These are phyloP conservation scores for Lanistes nyassanus DNA, from an alignment of 1,140 invertebrate genomes.

Conservation along the genomic window DNA sequence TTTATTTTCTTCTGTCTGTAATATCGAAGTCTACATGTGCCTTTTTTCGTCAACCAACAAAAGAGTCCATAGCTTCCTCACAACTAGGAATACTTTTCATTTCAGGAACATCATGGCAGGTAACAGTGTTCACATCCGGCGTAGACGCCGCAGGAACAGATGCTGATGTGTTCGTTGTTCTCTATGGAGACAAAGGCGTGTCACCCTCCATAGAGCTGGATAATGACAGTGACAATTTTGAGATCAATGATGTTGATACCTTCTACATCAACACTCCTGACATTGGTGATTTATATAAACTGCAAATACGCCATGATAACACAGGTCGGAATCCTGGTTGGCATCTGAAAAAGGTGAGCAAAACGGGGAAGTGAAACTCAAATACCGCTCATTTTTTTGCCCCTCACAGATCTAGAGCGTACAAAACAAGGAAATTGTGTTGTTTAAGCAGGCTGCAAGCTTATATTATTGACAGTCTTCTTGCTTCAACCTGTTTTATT, in stretches of 20 bases:
- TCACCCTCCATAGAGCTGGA: slow-evolving; percentile 58
- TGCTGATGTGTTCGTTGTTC: slow-evolving; percentile 57
- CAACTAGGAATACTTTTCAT: too few relatives aligned
- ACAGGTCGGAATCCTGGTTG: slow-evolving; percentile 56
- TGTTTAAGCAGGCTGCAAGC: background rate
- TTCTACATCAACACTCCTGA: slow-evolving; percentile 60
- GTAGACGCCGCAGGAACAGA: slow-evolving; percentile 61
- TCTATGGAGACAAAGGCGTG: slow-evolving; percentile 65
- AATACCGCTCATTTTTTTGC: too few relatives aligned
- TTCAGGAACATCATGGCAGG: slow-evolving; percentile 61
- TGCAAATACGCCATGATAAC: slow-evolving; percentile 66
- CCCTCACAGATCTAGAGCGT: too few relatives aligned
- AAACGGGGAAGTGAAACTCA: too few relatives aligned
- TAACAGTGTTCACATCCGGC: slow-evolving; percentile 60
- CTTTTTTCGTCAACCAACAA: too few relatives aligned
- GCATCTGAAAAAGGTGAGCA: slow-evolving; percentile 62
- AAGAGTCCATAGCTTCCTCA: too few relatives aligned
- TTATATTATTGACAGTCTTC: background rate
- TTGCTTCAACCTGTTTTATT: background rate
- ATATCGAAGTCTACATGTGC: too few relatives aligned
- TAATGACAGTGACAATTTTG: slow-evolving; percentile 64
- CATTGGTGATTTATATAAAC: slow-evolving; percentile 63
- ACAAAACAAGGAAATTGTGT: too few relatives aligned
- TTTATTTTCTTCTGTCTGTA: too few relatives aligned
- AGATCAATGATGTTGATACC: slow-evolving; percentile 57